Evolutionary conservation across 2,797 vertebrate species (phyloP).

Genomic region (Varecia variegata): DNA sequence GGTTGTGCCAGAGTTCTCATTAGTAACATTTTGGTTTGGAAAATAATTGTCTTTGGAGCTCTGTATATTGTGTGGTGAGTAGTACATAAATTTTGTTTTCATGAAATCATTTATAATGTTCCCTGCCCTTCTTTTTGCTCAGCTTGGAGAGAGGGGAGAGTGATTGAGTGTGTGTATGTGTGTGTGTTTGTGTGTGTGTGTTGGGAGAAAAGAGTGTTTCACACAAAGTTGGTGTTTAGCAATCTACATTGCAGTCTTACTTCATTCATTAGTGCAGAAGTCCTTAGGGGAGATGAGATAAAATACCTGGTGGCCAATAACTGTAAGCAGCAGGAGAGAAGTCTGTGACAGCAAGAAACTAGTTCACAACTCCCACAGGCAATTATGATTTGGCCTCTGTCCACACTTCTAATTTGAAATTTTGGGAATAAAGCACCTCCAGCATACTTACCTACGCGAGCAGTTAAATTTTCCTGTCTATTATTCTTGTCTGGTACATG

Average conservation of each 20-base stretch:
- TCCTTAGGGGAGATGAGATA: neutral
- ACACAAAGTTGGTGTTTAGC: neutral
- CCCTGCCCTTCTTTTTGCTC: neutral
- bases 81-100: neutral
- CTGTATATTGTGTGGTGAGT: neutral
- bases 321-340: neutral
- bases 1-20: neutral
- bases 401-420: conserved; percentile 5
- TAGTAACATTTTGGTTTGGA: conserved; percentile 40
- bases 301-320: neutral
- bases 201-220: too few species aligned
- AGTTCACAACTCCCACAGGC: neutral
- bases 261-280: neutral
- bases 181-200: neutral
- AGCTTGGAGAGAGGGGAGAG: neutral
- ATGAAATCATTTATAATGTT: neutral
- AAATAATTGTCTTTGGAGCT: neutral
- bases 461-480: conserved; percentile 5
- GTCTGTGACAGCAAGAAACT: neutral
- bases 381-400: conserved; percentile 17
- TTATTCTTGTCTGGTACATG: neutral
- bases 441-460: neutral
- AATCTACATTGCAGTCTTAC: neutral
- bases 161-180: neutral
- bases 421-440: conserved; percentile 9